Percentiles rank a stretch among this genome's conserved stretches.
These are phyloP conservation scores for Sander lucioperca DNA, from an alignment of 2,113 vertebrate genomes.

Conservation along the genomic window DNA sequence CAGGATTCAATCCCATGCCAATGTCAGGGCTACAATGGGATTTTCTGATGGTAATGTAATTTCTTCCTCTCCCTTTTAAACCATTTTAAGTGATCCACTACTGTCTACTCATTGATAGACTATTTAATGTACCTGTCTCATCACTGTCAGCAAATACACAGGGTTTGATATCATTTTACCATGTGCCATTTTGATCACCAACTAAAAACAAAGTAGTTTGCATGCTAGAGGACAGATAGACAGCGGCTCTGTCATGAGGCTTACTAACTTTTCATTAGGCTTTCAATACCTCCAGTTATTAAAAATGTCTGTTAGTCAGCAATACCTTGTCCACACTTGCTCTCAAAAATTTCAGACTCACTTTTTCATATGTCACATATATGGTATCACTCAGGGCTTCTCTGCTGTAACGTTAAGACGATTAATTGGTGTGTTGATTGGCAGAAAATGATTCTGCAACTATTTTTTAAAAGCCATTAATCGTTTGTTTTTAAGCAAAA, in stretches of 20 bases:
- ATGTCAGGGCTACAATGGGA: conserved; percentile 36
- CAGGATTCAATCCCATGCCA: conserved; percentile 18
- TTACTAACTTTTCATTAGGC: neutral
- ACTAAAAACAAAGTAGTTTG: neutral
- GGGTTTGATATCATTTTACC: neutral
- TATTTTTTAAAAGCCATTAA: neutral
- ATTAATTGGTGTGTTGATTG: neutral
- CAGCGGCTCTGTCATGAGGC: neutral
- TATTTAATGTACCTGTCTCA: neutral
- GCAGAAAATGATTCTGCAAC: neutral
- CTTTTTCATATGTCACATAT: no score
- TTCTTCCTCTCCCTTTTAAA: conserved; percentile 8
- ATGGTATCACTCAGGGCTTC: neutral
- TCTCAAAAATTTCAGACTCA: neutral
- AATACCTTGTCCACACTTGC: neutral
- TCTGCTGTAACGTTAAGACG: neutral
- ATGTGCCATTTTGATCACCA: neutral
- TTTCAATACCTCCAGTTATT: neutral
- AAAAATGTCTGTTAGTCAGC: neutral
- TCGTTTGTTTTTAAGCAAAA: neutral
- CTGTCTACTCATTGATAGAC: neutral
- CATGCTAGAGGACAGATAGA: neutral
- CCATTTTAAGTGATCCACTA: neutral
- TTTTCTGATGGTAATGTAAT: conserved; percentile 19
- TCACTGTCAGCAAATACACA: neutral